Evolutionary conservation across 2,797 vertebrate species (phyloP), one percentile per base, ranked within the genome.

Genomic region (Coranthus polyacanthus): DNA sequence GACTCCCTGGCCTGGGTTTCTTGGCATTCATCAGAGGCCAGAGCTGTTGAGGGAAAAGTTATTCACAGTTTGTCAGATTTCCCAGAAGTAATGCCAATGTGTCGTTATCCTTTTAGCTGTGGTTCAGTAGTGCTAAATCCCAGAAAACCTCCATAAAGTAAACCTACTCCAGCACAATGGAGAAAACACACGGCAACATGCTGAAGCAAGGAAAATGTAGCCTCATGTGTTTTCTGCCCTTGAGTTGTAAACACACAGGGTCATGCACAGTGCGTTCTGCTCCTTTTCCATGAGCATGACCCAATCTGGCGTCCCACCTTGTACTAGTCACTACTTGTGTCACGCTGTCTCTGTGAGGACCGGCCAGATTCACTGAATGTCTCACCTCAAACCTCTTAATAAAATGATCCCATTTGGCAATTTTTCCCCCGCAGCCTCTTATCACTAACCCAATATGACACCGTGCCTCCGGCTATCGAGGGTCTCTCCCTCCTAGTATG

Each of bases 251-350:
- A 84, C 57, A 78, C 68, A 18, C 37, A 2, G 39, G 81, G 84
- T 87, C 84, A 81, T 43, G 65, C 44, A 53, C 74, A 69, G 77
- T 85, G 45, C 22, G 37, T 63, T 76, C 60, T 61, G 17, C 58
- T 62, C 58, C 61, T 78, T 83, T 89, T 79, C 79, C 84, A 66
- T 62, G 34, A 58, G 60, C 50, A 20, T 54, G 49, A 84, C 39
- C 68, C 64, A 70, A 50, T 65, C 56, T 73, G 79, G 56, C 74
- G 47, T 18, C 8, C n/a, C 72, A 79, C 53, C 43, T 70, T 78
- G 75, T 59, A 60, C 47, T 60, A 20, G 43, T 68, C 26, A 29
- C 59, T 12, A 4, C 9, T 61, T 54, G 47, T 51, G 6, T 64
- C 58, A 12, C 22, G 37, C 29, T 41, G 51, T 60, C n/a, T 54